phyloP scores from a whole-genome alignment of 2,888 invertebrate species.

The Cantharis nigra region DNA sequence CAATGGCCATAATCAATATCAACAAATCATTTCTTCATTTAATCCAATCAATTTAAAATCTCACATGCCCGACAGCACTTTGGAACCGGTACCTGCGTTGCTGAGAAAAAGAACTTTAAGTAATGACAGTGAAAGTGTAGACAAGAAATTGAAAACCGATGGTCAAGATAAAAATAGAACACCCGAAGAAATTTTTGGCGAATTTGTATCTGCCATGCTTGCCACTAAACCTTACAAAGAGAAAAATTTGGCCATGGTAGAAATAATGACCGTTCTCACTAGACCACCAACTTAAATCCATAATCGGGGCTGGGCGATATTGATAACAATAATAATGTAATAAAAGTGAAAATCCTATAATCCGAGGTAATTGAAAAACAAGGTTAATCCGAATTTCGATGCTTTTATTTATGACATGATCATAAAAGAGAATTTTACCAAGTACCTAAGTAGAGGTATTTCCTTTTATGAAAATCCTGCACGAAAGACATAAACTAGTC shows the following conservation, averaged over 20 bases:
- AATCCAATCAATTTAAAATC: conserved; percentile 1
- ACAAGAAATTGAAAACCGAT: conserved; percentile 17
- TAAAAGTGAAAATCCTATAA: too few species aligned
- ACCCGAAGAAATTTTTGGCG: conserved; percentile 46
- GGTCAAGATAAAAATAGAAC: conserved; percentile 28
- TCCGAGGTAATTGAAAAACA: too few species aligned
- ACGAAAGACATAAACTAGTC: too few species aligned
- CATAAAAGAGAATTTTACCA: too few species aligned
- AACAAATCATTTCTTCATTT: neutral
- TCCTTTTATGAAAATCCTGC: too few species aligned
- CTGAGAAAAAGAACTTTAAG: conserved; percentile 18
- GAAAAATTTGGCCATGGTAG: conserved; percentile 45
- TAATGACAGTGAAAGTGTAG: conserved; percentile 10
- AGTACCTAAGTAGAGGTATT: too few species aligned
- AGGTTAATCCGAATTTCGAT: too few species aligned
- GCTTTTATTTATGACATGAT: too few species aligned
- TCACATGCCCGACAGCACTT: conserved; percentile 24
- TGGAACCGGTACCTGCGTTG: conserved; percentile 5
- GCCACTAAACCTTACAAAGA: conserved; percentile 42
- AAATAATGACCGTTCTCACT: conserved; percentile 46
- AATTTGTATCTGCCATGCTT: conserved; percentile 44
- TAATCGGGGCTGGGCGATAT: neutral
- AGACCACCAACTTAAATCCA: conserved; percentile 31
- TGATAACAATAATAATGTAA: neutral
- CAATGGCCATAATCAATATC: conserved; percentile 5